A percentile compares a stretch with the other conserved stretches of the same genome.
Evolutionary conservation across 2,113 vertebrate genomes (phyloP).

Genomic region (Tor tambroides): DNA sequence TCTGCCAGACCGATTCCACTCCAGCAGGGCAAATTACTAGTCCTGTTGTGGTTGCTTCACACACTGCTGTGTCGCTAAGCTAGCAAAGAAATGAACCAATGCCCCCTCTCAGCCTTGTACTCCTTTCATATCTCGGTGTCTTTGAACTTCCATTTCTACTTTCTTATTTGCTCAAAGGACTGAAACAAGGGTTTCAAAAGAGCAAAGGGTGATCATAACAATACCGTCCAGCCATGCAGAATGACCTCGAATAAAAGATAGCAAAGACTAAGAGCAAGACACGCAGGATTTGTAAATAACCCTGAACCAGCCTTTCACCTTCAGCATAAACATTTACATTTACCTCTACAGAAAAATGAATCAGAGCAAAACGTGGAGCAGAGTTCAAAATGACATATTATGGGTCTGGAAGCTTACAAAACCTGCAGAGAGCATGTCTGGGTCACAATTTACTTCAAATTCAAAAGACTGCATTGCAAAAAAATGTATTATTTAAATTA

Average conservation of each 20-base stretch:
- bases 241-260: slow-evolving; percentile 12
- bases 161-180: slow-evolving; percentile 30
- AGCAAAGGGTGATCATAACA: slow-evolving; percentile 17
- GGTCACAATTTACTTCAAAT: background rate
- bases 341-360: background rate
- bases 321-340: background rate
- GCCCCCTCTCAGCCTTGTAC: slow-evolving; percentile 1
- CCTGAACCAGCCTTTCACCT: background rate
- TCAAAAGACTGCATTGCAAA: background rate
- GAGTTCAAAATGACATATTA: background rate
- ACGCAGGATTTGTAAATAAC: background rate
- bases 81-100: slow-evolving; percentile 34
- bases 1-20: slow-evolving; percentile 44
- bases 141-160: slow-evolving; percentile 23
- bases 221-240: background rate
- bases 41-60: slow-evolving; percentile 42
- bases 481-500: background rate
- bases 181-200: slow-evolving; percentile 23
- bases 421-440: background rate
- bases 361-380: background rate
- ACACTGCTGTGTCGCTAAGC: slow-evolving; percentile 30
- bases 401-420: background rate
- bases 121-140: background rate
- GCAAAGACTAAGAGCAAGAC: slow-evolving; percentile 15
- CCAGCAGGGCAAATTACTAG: slow-evolving; percentile 25